Evolutionary conservation across 1,140 invertebrate genomes (phyloP), one percentile per base, ranked within the genome.

Genomic region (Anagrus nilaparvatae): DNA sequence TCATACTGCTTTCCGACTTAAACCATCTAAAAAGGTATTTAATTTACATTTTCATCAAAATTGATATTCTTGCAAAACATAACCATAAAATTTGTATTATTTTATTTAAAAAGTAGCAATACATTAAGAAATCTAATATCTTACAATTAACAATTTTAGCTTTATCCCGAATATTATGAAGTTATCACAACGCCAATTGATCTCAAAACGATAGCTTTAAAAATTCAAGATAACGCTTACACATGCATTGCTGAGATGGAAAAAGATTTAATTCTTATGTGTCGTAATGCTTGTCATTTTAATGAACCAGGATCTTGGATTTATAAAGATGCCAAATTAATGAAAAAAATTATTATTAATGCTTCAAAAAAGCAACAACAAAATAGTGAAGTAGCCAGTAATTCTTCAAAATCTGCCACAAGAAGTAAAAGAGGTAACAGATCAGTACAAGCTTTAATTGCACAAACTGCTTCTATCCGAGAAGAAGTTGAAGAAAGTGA

Each of bases 301-400:
- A 98, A 98, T 65, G 94, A 97, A 60, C 90, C 95, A 0, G 90
- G 91, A 1, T 97, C 93, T 3, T 81, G 85, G 59, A 96, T 99
- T 51, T 97, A 97, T 58, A 96, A 93, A 65, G 89, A 96, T 71
- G 92, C 93, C 1, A 91, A 91, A 60, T 69, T 81, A 10, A 61
- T 97, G 30, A 88, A 88, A 56, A 92, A 89, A 61, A 78, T 83
- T 9, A 70, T 68, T 19, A 59, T 57, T 5, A 53, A 71, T 31
- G 67, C 69, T n/a, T 64, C 71, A 16, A 66, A 62, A 36, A 72
- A 67, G 25, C 60, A 70, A 71, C 65, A 36, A 44, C 43, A 19
- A 56, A 59, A n/a, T n/a, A n/a, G n/a, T n/a, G n/a, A n/a, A n/a
- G n/a, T n/a, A n/a, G n/a, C n/a, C n/a, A n/a, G n/a, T n/a, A n/a